These are phyloP conservation scores for Trachythela sp. DNA, from an alignment of 64 coral and sea anemone genomes.

Conservation along the genomic window DNA sequence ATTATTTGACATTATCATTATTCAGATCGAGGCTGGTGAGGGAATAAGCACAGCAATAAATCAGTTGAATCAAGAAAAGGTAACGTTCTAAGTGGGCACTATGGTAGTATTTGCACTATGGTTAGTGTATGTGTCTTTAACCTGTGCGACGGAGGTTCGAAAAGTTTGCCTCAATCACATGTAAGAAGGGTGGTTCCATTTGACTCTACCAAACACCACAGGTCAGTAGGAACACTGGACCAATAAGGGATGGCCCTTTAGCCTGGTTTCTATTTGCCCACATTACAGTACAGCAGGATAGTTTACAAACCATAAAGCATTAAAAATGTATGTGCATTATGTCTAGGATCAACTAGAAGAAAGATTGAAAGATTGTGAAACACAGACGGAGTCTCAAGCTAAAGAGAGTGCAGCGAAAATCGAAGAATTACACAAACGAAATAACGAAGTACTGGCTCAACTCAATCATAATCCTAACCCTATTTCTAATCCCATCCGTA, in stretches of 20 bases:
- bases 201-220: too few species aligned
- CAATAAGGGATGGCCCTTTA: too few species aligned
- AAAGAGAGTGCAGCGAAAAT: constrained; percentile 69
- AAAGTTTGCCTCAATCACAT: too few species aligned
- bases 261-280: too few species aligned
- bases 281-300: background rate
- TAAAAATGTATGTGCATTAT: background rate
- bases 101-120: too few species aligned
- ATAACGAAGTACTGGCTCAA: constrained; percentile 67
- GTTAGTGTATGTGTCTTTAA: too few species aligned
- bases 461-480: background rate
- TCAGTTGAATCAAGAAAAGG: constrained; percentile 95
- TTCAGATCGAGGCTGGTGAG: constrained; percentile 89
- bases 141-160: too few species aligned
- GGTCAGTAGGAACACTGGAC: too few species aligned
- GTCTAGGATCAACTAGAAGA: constrained; percentile 64
- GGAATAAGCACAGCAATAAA: constrained; percentile 86
- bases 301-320: background rate
- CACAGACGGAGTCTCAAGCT: constrained; percentile 52
- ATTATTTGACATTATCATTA: background rate
- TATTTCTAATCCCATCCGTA: background rate
- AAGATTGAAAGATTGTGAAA: constrained; percentile 55
- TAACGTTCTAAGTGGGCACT: background rate
- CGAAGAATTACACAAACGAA: constrained; percentile 73
- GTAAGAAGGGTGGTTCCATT: too few species aligned